Conservation (phyloP, 2,113 vertebrate genomes). For the Geococcyx californianus region DNA sequence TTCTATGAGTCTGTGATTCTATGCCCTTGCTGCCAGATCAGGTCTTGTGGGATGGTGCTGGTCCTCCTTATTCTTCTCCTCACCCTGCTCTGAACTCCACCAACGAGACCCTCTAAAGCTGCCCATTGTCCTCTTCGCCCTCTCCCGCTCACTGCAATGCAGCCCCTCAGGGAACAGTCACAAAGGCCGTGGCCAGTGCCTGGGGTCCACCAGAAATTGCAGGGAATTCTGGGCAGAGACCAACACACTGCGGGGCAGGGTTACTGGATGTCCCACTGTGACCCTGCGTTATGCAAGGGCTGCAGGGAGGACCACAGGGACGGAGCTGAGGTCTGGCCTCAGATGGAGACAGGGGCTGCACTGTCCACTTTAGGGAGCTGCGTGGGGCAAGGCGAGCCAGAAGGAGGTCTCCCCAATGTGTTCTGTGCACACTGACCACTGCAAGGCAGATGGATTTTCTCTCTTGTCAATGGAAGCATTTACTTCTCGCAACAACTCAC, state of each 20-base stretch:
- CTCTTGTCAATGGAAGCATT: background rate
- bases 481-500: fast-evolving
- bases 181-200: fast-evolving
- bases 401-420: too few species aligned
- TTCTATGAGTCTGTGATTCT: too few species aligned
- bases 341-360: background rate
- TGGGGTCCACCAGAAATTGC: background rate
- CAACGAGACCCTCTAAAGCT: background rate
- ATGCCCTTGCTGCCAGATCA: too few species aligned
- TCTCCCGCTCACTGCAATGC: background rate
- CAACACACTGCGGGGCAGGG: fast-evolving
- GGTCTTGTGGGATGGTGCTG: fast-evolving
- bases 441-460: background rate
- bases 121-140: background rate
- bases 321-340: background rate
- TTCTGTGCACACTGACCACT: background rate
- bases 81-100: background rate
- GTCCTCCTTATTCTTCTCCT: background rate
- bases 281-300: background rate
- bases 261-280: background rate
- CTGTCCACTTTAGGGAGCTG: background rate
- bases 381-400: background rate
- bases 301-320: fast-evolving
- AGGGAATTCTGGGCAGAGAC: background rate
- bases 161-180: background rate